Evolutionary conservation across 2,113 vertebrate species (phyloP).

Genomic region (Recurvirostra avosetta): DNA sequence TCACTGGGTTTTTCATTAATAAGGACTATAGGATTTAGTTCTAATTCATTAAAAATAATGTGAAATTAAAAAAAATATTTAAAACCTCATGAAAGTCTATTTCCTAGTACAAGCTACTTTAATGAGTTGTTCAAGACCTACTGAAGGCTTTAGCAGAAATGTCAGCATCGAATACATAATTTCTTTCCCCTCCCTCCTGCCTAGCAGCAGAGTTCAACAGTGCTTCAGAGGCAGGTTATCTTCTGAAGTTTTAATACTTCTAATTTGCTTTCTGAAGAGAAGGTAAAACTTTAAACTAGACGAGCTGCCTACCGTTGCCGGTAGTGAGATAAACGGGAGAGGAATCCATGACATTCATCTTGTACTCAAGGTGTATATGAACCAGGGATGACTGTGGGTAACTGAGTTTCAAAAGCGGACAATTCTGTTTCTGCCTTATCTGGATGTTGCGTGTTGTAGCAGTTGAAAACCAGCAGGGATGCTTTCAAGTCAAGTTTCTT

Average conservation of each 20-base stretch:
- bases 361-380: constrained; percentile 11
- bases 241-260: constrained; percentile 60
- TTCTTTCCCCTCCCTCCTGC: not conserved
- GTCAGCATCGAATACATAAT: not conserved
- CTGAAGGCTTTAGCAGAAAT: constrained; percentile 1
- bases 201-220: constrained; percentile 37
- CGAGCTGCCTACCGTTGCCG: not conserved
- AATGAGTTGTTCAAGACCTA: not conserved
- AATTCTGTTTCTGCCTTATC: constrained; percentile 14
- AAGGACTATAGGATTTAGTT: not conserved
- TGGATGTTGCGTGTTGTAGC: not conserved
- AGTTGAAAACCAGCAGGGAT: constrained; percentile 8
- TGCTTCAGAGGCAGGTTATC: constrained; percentile 41
- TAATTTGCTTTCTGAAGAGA: constrained; percentile 66
- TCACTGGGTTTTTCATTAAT: not conserved
- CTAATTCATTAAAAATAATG: not conserved
- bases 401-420: constrained; percentile 11
- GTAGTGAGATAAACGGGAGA: not conserved
- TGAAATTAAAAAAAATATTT: not conserved
- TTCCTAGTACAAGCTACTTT: not conserved
- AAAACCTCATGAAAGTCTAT: not conserved
- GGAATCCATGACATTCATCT: not conserved
- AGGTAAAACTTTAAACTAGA: constrained; percentile 59
- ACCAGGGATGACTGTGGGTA: not conserved
- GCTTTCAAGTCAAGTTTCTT: constrained; percentile 31